Conservation (phyloP, 2,888 invertebrate genomes). For the Neocrepidodera transversa region DNA sequence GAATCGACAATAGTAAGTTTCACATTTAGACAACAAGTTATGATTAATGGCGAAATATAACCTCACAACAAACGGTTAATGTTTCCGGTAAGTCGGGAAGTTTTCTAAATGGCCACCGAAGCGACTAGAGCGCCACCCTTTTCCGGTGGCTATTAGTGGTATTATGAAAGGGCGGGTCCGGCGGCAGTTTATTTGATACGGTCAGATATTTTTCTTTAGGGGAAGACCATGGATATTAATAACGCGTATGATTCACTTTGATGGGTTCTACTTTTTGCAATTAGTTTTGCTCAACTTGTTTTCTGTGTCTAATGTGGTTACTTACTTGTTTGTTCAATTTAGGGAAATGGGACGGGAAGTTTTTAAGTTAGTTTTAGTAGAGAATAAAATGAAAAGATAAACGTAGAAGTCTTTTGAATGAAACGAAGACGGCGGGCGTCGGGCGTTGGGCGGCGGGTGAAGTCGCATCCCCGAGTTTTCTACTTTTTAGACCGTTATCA, state of each 20-base stretch:
- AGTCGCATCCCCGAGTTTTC: slow-evolving; percentile 19
- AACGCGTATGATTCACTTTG: slow-evolving; percentile 31
- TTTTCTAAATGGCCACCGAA: slow-evolving; percentile 58
- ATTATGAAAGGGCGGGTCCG: slow-evolving; percentile 59
- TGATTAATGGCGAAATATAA: slow-evolving; percentile 59
- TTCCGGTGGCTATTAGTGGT: slow-evolving; percentile 59
- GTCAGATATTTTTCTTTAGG: slow-evolving; percentile 32
- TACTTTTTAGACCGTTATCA: slow-evolving; percentile 41
- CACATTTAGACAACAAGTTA: slow-evolving; percentile 54
- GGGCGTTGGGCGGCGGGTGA: too few species aligned
- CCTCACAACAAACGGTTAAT: slow-evolving; percentile 59
- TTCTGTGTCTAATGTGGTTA: not conserved
- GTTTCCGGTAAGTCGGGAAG: slow-evolving; percentile 60
- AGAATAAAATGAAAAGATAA: too few species aligned
- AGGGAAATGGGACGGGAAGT: too few species aligned
- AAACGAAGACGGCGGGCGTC: slow-evolving; percentile 5
- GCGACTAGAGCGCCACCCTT: slow-evolving; percentile 55
- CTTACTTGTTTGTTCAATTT: not conserved
- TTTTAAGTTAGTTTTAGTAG: too few species aligned
- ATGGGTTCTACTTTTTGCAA: slow-evolving; percentile 15
- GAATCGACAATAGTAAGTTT: slow-evolving; percentile 50
- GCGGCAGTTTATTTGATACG: slow-evolving; percentile 53
- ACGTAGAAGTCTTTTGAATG: slow-evolving; percentile 19
- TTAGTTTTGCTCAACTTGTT: slow-evolving; percentile 29
- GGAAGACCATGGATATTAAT: slow-evolving; percentile 32